Evolutionary conservation across 1,140 invertebrate species (phyloP).

Genomic region (Lordiphosa clarofinis): DNA sequence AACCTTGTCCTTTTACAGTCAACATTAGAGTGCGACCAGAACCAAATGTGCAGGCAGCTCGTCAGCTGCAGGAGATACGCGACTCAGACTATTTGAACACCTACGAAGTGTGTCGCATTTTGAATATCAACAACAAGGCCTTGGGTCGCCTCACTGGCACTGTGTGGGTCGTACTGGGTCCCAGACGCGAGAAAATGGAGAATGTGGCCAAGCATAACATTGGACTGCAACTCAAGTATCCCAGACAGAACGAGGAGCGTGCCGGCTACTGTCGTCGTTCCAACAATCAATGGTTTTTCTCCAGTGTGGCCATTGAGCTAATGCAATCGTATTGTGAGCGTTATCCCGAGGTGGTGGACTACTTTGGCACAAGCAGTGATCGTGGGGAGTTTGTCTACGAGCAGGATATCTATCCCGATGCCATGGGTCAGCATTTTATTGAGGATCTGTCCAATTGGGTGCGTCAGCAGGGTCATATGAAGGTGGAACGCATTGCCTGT

Average conservation of each 20-base stretch:
- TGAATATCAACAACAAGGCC: conserved; percentile 83
- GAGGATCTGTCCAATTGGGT: conserved; percentile 86
- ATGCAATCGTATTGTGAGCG: conserved; percentile 85
- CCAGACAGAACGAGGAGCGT: conserved; percentile 85
- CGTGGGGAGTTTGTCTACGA: conserved; percentile 83
- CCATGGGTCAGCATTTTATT: conserved; percentile 78
- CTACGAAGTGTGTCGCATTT: conserved; percentile 49
- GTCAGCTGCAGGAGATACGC: conserved; percentile 58
- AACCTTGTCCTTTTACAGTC: conserved; percentile 38
- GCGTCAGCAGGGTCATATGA: conserved; percentile 84
- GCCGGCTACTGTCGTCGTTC: conserved; percentile 90
- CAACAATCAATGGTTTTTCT: conserved; percentile 89
- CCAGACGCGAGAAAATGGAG: conserved; percentile 75
- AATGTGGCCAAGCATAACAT: conserved; percentile 87
- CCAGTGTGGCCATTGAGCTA: conserved; percentile 84
- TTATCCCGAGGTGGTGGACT: conserved; percentile 88
- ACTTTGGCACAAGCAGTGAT: conserved; percentile 77
- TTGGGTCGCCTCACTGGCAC: conserved; percentile 92
- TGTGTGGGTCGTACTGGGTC: conserved; percentile 83
- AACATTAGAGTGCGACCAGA: conserved; percentile 74
- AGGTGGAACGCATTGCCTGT: conserved; percentile 83
- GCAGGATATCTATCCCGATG: conserved; percentile 83
- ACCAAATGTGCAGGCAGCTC: conserved; percentile 76
- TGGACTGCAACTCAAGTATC: conserved; percentile 95
- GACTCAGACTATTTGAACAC: conserved; percentile 72